These are phyloP conservation scores for Hemitrygon akajei DNA, from an alignment of 2,797 vertebrate species.

Conservation along the genomic window DNA sequence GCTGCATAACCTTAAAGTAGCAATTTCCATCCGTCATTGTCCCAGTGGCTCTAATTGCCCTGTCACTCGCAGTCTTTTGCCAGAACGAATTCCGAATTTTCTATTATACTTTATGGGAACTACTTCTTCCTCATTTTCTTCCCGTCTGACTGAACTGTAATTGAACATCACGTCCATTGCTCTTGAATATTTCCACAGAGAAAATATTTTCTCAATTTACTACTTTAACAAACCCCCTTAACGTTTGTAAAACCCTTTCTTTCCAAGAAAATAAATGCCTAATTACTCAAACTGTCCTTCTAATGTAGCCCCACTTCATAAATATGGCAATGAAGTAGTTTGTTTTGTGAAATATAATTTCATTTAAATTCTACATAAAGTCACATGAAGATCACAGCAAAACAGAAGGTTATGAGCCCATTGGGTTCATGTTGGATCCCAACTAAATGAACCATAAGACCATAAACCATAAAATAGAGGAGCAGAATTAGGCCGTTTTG, in stretches of 20 bases:
- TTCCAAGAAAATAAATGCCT: neutral
- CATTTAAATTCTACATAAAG: no score
- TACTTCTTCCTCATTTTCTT: neutral
- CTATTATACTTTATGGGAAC: neutral
- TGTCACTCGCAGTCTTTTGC: neutral
- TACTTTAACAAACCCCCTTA: neutral
- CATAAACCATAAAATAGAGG: no score
- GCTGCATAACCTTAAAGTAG: neutral
- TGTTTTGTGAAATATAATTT: neutral
- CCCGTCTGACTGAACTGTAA: neutral
- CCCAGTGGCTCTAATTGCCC: neutral
- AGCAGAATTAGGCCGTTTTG: no score
- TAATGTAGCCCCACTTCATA: neutral
- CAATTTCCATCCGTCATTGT: neutral
- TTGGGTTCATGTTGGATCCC: no score
- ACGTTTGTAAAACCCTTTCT: neutral
- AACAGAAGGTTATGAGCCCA: no score
- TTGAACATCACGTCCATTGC: neutral
- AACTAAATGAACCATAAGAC: no score
- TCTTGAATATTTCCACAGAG: neutral
- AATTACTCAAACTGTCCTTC: neutral
- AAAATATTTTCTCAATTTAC: neutral
- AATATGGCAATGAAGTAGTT: neutral
- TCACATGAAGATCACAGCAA: no score
- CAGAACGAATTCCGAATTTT: neutral